Evolutionary conservation across 53 echinoderm and acorn worm species (phyloP), one percentile per base, ranked within the genome.

Genomic region (Zoroaster sp.): DNA sequence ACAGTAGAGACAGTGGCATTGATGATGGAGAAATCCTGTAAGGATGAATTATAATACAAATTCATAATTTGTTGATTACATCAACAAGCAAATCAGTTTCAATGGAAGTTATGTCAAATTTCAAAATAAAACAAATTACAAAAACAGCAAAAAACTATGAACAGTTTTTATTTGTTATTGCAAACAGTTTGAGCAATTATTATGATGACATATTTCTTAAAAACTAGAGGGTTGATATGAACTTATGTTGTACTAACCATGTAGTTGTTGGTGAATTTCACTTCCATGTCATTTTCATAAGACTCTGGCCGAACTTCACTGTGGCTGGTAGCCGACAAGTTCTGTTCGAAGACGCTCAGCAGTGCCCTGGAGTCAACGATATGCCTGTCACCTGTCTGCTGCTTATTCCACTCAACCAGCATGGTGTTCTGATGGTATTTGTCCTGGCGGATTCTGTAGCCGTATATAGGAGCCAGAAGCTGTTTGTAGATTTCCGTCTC

Each of bases 401-500:
- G 54, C n/a, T 73, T 73, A 63, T 40, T 43, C 59, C 28, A 89
- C 59, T 89, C 73, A 51, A 89, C 32, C 73, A 82, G 7, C 11
- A 36, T 33, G 36, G 42, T 81, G 66, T 89, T 74, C 82, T 89
- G 81, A 34, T 87, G 91, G 92, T 94, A 95, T 55, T 99, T 99
- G 77, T 90, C 93, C 18, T 89, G 93, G 87, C 94, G 94, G 94
- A 95, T 95, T 54, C 40, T 18, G 85, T 94, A 94, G 39, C 51
- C 89, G 51, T 90, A 91, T 45, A 88, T 53, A 5, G 95, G 95
- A 88, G 88, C 95, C 40, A 92, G 69, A 30, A 97, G 41, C 95
- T 97, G 97, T 83, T 91, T 77, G 89, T 94, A 95, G 66, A 97
- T 54, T 13, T 95, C 94, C 21, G 97, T 97, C 89, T 97, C 97